Evolutionary conservation across 2,113 vertebrate genomes (phyloP), one percentile per base, ranked within the genome.

Genomic region (Datnioides undecimradiatus): DNA sequence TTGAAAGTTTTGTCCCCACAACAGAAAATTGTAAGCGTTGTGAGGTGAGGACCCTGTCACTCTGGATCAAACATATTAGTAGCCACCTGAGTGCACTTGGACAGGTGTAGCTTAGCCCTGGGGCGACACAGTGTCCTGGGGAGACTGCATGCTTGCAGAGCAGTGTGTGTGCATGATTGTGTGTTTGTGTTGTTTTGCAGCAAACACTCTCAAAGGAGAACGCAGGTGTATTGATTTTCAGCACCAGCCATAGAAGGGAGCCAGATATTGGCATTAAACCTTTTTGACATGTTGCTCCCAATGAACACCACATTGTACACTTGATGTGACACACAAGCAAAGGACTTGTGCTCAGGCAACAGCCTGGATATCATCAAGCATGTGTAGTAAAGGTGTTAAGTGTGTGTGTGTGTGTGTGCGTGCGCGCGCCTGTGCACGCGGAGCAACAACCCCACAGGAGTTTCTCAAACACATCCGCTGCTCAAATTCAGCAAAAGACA

Each of bases 251-350:
- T 84, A 87, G 79, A 91, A 76, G 60, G 49, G 71, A 85, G 84
- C 87, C 72, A 88, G 83, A 79, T 90, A 90, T 91, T 88, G 89
- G 87, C 87, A 86, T 92, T 92, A 93, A 94, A 91, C 83, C 88
- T 87, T 79, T 91, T 83, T 92, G 92, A 93, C 90, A 83, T 77
- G 78, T 89, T 78, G 82, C 74, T 88, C 71, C 84, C 74, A 71
- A 68, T 88, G 82, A 90, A 91, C 78, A 82, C 74, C 27, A 72
- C 43, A 66, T 73, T 83, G 84, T 83, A 46, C 76, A 76, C 70
- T 85, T 80, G 80, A 89, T 90, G 82, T 80, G 80, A 89, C 88
- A 86, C 76, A 73, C 46, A 23, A 67, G 77, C 9, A 68, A 79
- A 67, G 49, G 45, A 49, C 36, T 23, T 40, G 43, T 36, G 79